Percentiles rank a stretch among this genome's conserved stretches.
These are phyloP conservation scores for Octopus sinensis DNA, from an alignment of 1,140 invertebrate species.

Conservation along the genomic window DNA sequence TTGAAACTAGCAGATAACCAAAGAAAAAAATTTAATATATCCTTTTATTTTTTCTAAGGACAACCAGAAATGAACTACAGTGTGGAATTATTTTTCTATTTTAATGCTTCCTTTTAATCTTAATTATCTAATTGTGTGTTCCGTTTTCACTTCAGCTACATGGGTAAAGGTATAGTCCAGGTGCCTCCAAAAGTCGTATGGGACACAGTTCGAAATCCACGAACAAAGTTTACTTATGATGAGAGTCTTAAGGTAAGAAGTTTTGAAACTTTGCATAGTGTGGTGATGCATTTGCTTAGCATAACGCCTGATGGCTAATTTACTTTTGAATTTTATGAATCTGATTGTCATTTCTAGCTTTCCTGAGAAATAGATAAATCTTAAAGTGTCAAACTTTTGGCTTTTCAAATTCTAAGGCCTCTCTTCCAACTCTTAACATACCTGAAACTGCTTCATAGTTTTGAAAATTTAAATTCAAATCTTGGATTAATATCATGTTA, in stretches of 20 bases:
- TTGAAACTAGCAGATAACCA: background rate
- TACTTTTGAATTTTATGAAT: no score
- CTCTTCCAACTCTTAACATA: no score
- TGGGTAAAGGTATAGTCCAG: constrained; percentile 51
- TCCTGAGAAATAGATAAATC: no score
- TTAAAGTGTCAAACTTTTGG: no score
- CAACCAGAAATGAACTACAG: background rate
- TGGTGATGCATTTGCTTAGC: background rate
- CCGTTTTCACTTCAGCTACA: constrained; percentile 38
- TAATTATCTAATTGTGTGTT: background rate
- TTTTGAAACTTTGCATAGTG: background rate
- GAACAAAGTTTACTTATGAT: constrained; percentile 54
- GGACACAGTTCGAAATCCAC: constrained; percentile 48
- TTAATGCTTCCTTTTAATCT: background rate
- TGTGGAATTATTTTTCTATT: background rate
- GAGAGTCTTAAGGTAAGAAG: constrained; percentile 49
- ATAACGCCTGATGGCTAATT: no score
- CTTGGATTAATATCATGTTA: no score
- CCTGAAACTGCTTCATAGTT: no score
- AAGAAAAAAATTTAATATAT: background rate
- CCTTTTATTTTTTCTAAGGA: background rate
- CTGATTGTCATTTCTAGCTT: no score
- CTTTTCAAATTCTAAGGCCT: no score
- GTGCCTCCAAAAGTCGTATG: constrained; percentile 46
- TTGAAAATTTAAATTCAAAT: no score